Base-by-base conservation (phyloP, 2,888 invertebrate species). In the Protodeltote pygarga region DNA sequence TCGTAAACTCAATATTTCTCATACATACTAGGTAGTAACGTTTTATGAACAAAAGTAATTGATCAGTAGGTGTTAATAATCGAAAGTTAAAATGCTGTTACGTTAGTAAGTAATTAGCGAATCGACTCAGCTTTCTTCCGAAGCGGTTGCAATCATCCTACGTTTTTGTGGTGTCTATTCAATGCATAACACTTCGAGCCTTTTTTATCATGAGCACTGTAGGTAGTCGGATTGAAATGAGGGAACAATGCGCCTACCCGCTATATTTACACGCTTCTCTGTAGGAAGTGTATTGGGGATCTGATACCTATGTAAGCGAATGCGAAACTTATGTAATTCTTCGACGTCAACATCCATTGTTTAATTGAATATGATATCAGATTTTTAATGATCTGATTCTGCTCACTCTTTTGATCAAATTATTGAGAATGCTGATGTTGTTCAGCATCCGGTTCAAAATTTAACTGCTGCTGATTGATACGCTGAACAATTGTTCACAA, bases 71-170 rank as follows among this genome's bases (percentile, higher is more conserved):
- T 46, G 40, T 44, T 10, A 38, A 48, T 13, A 65, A 68, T 55
- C 37, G 65, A 65, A 65, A 65, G 65, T 65, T 65, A 55, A 46
- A 54, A 60, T 34, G 45, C 20, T 49, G 51, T 48, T 65, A 47
- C 28, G 39, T 20, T 47, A 42, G 23, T 54, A 68, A 42, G 23
- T 54, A 68, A 59, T 58, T 53, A 65, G 61, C 45, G 49, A 52
- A 60, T 52, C 48, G 34, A 33, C 44, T 54, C 55, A 28, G 48
- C 55, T 65, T 65, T 65, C 65, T 55, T 55, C 61, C 21, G 65
- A 68, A 68, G 65, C 65, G 48, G 33, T 54, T 35, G 42, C 49
- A 59, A 60, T 68, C 48, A 52, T 38, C 47, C 21, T 14, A 23
- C 23, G 24, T 68, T 64, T 65, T 65, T 58, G 45, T 47, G 5